Conservation (phyloP, 2,113 vertebrate species). For the Tyrannus savana region DNA sequence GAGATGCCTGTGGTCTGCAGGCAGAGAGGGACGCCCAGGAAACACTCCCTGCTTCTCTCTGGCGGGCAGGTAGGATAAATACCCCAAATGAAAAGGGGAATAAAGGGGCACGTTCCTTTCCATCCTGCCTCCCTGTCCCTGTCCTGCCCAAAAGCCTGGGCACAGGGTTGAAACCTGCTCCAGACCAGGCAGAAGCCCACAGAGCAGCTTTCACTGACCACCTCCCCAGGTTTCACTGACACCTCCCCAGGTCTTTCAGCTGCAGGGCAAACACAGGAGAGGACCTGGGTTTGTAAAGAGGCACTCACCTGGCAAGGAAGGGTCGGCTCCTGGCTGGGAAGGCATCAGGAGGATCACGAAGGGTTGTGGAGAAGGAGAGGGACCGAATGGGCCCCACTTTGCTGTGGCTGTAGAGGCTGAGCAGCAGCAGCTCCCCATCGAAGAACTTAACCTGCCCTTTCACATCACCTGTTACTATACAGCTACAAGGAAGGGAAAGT, state of each 20-base stretch:
- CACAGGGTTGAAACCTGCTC: neutral
- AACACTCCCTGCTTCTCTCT: neutral
- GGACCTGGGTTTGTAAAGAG: neutral
- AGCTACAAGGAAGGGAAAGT: constrained; percentile 71
- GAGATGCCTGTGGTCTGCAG: too few relatives aligned
- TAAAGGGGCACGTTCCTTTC: neutral
- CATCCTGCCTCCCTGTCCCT: neutral
- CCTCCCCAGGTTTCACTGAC: neutral
- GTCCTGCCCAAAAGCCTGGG: neutral
- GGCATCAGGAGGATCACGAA: neutral
- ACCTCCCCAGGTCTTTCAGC: neutral
- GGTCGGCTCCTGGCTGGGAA: constrained; percentile 32
- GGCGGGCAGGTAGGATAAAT: neutral
- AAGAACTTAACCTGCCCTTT: constrained; percentile 86
- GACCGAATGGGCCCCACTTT: constrained; percentile 77
- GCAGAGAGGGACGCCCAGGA: neutral
- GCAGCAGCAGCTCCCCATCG: constrained; percentile 70
- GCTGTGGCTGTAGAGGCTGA: constrained; percentile 76
- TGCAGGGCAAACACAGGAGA: neutral
- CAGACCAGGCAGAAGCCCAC: neutral
- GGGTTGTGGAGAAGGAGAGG: constrained; percentile 85
- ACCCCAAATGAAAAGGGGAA: neutral
- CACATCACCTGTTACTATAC: constrained; percentile 84
- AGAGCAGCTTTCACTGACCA: neutral
- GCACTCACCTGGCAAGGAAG: constrained; percentile 76